These are phyloP conservation scores for Gymnocheta viridis DNA, from an alignment of 2,888 invertebrate species.

Conservation along the genomic window DNA sequence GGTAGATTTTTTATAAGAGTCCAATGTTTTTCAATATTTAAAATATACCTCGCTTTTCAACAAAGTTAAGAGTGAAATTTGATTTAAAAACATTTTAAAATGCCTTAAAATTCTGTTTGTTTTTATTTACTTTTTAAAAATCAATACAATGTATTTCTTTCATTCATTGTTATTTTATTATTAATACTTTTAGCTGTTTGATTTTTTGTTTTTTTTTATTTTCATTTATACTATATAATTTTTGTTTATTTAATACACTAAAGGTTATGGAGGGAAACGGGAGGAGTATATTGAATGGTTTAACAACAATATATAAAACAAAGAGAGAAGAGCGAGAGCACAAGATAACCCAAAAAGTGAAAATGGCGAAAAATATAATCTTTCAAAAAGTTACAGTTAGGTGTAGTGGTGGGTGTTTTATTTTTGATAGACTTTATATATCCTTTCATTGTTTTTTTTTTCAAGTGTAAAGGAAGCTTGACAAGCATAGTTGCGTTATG, in stretches of 20 bases:
- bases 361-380: conserved; percentile 44
- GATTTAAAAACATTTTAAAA: background rate
- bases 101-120: conserved; percentile 64
- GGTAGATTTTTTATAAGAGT: background rate
- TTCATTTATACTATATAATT: conserved; percentile 57
- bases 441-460: conserved; percentile 23
- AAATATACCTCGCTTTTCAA: background rate
- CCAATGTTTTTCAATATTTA: background rate
- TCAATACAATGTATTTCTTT: conserved; percentile 10
- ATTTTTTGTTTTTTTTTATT: conserved; percentile 27
- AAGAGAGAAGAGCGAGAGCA: background rate
- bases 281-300: conserved; percentile 44
- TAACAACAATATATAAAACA: conserved; percentile 35
- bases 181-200: conserved; percentile 63
- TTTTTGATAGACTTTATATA: conserved; percentile 9
- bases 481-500: conserved; percentile 64
- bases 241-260: conserved; percentile 59
- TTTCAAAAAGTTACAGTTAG: conserved; percentile 54
- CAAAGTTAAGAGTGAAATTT: background rate
- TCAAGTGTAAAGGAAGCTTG: conserved; percentile 64
- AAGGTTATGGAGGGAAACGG: conserved; percentile 67
- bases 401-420: conserved; percentile 65
- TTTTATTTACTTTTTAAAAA: conserved; percentile 20
- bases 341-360: conserved; percentile 4
- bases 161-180: conserved; percentile 38